Evolutionary conservation across 2,888 invertebrate genomes (phyloP).

Genomic region (Cheilosia pagana): DNA sequence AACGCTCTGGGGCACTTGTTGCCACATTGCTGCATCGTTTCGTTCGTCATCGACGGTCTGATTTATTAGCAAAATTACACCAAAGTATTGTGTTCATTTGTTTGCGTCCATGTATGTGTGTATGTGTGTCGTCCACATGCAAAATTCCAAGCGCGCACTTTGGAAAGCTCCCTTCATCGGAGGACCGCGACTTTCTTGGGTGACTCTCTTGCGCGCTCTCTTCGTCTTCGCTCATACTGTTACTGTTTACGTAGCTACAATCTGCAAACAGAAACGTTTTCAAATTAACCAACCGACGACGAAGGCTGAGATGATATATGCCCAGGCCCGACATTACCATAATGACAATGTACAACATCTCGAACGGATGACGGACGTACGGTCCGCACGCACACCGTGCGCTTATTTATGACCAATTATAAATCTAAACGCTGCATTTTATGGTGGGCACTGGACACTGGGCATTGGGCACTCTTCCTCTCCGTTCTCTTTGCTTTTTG

Average conservation of each 20-base stretch:
- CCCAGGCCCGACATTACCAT: constrained; percentile 72
- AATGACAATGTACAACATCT: constrained; percentile 75
- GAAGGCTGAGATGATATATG: constrained; percentile 75
- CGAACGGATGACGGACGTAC: constrained; percentile 75
- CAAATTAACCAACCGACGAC: constrained; percentile 75
- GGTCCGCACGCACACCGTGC: constrained; percentile 74
- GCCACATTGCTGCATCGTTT: constrained; percentile 68
- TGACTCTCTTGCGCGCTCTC: constrained; percentile 45
- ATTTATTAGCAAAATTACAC: constrained; percentile 73
- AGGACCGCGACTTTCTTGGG: constrained; percentile 40
- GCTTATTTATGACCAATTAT: constrained; percentile 75
- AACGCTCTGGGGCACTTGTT: constrained; percentile 73
- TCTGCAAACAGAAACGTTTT: constrained; percentile 72
- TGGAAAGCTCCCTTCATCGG: constrained; percentile 48
- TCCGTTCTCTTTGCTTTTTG: constrained; percentile 12
- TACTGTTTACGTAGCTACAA: constrained; percentile 71
- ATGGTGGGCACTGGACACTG: constrained; percentile 67
- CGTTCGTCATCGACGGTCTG: constrained; percentile 70
- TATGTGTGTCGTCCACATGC: constrained; percentile 45
- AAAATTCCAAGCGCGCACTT: constrained; percentile 47
- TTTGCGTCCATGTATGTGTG: constrained; percentile 8
- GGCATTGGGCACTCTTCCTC: constrained; percentile 52
- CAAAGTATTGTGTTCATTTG: constrained; percentile 57
- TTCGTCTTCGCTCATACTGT: constrained; percentile 54
- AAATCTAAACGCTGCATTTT: constrained; percentile 75